Conservation (phyloP, 1,140 invertebrate genomes). For the Propsilocerus akamusi region DNA sequence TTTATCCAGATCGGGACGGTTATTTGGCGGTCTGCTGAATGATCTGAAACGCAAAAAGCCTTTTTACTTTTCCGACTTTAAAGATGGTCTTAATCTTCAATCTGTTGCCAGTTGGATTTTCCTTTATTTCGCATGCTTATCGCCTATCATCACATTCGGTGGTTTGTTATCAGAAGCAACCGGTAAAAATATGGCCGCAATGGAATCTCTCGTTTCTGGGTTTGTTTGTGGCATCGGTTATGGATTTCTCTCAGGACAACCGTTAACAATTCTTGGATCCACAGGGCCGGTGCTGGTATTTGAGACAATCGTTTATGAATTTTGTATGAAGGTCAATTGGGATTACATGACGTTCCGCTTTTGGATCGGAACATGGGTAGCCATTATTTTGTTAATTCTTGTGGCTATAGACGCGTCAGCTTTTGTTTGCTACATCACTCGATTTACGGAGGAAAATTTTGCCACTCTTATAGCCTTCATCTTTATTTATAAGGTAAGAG, state of each 20-base stretch:
- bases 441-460: conserved; percentile 99
- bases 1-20: conserved; percentile 59
- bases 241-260: conserved; percentile 94
- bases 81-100: conserved; percentile 82
- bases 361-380: conserved; percentile 93
- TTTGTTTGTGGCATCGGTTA: conserved; percentile 91
- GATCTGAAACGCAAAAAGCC: conserved; percentile 85
- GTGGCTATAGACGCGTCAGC: conserved; percentile 93
- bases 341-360: conserved; percentile 84
- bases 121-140: conserved; percentile 96
- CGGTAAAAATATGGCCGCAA: conserved; percentile 90
- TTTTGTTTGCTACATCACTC: conserved; percentile 96
- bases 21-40: conserved; percentile 86
- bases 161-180: conserved; percentile 90
- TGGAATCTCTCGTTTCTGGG: conserved; percentile 92
- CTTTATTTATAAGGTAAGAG: conserved; percentile 93
- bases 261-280: conserved; percentile 90
- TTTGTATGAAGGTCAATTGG: conserved; percentile 71
- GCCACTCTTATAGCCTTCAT: conserved; percentile 96
- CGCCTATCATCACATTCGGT: conserved; percentile 94
- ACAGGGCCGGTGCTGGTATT: conserved; percentile 97
- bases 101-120: conserved; percentile 95
- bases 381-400: conserved; percentile 67
- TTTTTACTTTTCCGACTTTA: conserved; percentile 64
- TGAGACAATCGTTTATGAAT: conserved; percentile 91